Evolutionary conservation across 2,888 invertebrate genomes (phyloP).

Genomic region (Tipula vernalis): DNA sequence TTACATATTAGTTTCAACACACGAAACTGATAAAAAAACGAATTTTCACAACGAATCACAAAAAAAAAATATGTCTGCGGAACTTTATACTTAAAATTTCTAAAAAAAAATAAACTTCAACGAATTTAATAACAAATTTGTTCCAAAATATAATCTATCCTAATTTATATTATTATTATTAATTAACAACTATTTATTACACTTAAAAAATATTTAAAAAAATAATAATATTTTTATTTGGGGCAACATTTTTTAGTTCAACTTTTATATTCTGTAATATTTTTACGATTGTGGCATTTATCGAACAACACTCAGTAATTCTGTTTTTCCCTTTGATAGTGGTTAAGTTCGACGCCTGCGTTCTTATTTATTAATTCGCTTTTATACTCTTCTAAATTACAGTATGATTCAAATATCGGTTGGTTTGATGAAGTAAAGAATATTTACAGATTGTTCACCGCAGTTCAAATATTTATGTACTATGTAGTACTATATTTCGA

Average conservation of each 20-base stretch:
- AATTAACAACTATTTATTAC: neutral
- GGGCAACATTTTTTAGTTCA: neutral
- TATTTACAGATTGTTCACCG: no score
- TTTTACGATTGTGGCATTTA: neutral
- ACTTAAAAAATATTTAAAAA: neutral
- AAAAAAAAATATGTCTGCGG: neutral
- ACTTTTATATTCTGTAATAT: neutral
- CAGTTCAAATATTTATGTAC: neutral
- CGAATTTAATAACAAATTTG: neutral
- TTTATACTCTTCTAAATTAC: neutral
- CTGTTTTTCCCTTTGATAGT: neutral
- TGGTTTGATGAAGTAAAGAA: neutral
- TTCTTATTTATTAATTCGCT: neutral
- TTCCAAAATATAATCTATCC: neutral
- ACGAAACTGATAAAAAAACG: neutral
- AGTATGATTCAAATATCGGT: neutral
- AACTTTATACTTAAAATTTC: neutral
- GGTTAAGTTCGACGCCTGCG: neutral
- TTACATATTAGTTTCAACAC: neutral
- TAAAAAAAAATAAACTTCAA: neutral
- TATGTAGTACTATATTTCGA: neutral
- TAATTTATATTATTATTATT: neutral
- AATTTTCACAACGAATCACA: neutral
- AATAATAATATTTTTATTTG: neutral
- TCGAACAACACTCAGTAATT: neutral